Base-by-base conservation (phyloP, 2,888 invertebrate genomes). In the Leptinotarsa haldemani region DNA sequence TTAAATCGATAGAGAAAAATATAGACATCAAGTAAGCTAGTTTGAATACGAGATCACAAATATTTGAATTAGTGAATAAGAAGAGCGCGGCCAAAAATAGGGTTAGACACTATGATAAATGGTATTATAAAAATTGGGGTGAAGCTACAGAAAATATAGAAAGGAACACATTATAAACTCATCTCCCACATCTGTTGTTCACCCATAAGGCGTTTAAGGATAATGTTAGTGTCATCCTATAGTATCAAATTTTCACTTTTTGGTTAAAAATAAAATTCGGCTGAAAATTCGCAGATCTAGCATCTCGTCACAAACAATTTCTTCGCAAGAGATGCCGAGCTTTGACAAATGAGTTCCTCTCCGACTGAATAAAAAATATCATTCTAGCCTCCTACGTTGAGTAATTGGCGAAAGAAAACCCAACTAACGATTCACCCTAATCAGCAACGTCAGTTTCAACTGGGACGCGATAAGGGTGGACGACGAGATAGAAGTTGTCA, bases 321-420 rank as follows among this genome's bases (percentile, higher is more conserved):
- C 7, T 30, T 30, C 4, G 30, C 1, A 30, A 30, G 30, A 40
- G 9, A 40, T 40, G 9, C 40, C 9, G 40, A 9, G 22, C 25
- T 15, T 13, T 22, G 22, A 56, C 13, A 56, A 56, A 56, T 22
- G 56, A 56, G 3, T 5, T 56, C 22, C 1, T 56, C 15, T 22
- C 56, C 16, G 2, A 25, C 4, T 22, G n/a, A 61, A 61, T n/a
- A 16, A 61, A 61, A 61, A 40, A n/a, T 61, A 61, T 40, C 61
- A 40, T 61, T 61, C 61, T 9, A 61, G 40, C 61, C n/a, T 30
- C 16, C 40, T n/a, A 61, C 61, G 61, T 61, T 61, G 61, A 61
- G 61, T 61, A 61, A 61, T 61, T 61, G 61, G 25, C 15, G 61
- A 61, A 61, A 61, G 61, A 40, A 40, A 61, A 61, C n/a, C 61